These are phyloP conservation scores for Mungos mungo DNA, from an alignment of 2,113 vertebrate species.

Conservation along the genomic window DNA sequence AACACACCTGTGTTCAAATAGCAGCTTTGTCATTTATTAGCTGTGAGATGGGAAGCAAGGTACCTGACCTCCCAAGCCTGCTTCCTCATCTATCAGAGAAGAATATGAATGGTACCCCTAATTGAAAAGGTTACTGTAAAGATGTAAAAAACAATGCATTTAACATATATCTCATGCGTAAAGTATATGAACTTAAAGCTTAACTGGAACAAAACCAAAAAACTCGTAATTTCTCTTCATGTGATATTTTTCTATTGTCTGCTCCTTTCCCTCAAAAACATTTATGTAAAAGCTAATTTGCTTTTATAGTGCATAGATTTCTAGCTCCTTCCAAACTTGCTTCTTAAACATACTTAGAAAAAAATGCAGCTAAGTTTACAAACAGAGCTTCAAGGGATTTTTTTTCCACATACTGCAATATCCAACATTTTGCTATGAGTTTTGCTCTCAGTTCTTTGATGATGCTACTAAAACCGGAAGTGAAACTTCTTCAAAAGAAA, in stretches of 20 bases:
- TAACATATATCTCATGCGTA: not conserved
- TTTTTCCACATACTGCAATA: not conserved
- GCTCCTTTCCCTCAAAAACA: not conserved
- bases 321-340: not conserved
- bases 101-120: not conserved
- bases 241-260: not conserved
- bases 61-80: not conserved
- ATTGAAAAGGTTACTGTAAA: not conserved
- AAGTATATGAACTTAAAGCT: not conserved
- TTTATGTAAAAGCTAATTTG: not conserved
- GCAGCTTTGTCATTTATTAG: not conserved
- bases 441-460: constrained; percentile 8
- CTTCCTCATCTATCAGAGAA: not conserved
- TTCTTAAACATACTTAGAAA: not conserved
- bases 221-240: not conserved
- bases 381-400: not conserved
- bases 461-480: not conserved
- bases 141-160: not conserved
- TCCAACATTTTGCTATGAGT: not conserved
- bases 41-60: not conserved
- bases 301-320: not conserved
- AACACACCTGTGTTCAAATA: not conserved
- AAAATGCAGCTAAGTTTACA: not conserved
- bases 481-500: constrained; percentile 28
- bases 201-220: not conserved